phyloP scores from a whole-genome alignment of 2,888 invertebrate genomes.

The Andrena marginata region DNA sequence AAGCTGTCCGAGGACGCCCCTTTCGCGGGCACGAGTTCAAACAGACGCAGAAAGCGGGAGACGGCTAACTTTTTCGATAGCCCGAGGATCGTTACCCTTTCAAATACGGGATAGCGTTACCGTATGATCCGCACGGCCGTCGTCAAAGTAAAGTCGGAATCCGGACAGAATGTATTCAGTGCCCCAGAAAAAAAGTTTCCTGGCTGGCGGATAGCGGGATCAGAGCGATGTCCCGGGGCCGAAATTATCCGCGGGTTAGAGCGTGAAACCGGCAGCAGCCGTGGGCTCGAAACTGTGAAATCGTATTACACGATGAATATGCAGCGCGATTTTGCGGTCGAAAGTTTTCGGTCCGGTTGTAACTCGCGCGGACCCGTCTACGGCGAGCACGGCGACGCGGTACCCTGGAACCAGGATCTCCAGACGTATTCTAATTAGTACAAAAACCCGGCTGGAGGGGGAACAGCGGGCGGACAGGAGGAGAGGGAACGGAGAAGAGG shows the following conservation, averaged over 20 bases:
- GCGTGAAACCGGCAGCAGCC: conserved; percentile 62
- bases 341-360: conserved; percentile 78
- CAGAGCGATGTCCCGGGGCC: conserved; percentile 53
- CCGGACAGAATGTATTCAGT: conserved; percentile 53
- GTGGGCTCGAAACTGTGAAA: conserved; percentile 75
- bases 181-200: conserved; percentile 48
- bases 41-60: conserved; percentile 19
- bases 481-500: background rate
- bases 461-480: background rate
- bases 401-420: conserved; percentile 54
- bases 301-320: conserved; percentile 84
- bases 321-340: conserved; percentile 83
- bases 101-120: conserved; percentile 41
- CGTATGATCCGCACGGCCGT: conserved; percentile 27
- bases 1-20: background rate
- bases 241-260: conserved; percentile 76
- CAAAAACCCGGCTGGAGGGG: conserved; percentile 65
- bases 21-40: conserved; percentile 41
- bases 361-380: conserved; percentile 55
- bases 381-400: conserved; percentile 42
- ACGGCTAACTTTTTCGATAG: conserved; percentile 55
- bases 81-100: conserved; percentile 52
- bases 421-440: conserved; percentile 79
- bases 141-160: conserved; percentile 53
- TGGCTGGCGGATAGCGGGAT: conserved; percentile 28